These are phyloP conservation scores for Schlechtendalia chinensis DNA, from an alignment of 1,140 invertebrate species.

Conservation along the genomic window DNA sequence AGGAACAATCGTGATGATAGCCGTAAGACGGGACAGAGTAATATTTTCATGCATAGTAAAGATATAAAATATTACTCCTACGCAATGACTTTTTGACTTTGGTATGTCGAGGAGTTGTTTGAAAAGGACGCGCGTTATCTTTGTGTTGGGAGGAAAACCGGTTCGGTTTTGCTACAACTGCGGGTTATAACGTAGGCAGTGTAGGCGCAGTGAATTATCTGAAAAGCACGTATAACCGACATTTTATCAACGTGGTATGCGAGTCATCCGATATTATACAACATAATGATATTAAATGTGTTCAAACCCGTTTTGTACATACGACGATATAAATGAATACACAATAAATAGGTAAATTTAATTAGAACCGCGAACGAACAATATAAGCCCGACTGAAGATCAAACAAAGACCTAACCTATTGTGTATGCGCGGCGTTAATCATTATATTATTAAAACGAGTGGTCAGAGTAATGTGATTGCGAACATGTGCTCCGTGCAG, in stretches of 20 bases:
- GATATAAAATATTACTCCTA: constrained; percentile 43
- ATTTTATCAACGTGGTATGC: constrained; percentile 1
- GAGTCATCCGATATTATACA: background rate
- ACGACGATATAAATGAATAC: too few species aligned
- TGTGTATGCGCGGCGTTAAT: too few species aligned
- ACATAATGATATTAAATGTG: too few species aligned
- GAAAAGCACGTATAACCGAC: constrained; percentile 14
- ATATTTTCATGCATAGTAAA: background rate
- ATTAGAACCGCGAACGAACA: too few species aligned
- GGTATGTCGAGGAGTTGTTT: constrained; percentile 34
- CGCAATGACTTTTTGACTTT: constrained; percentile 41
- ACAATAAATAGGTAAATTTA: too few species aligned
- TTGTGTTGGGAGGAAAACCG: constrained; percentile 35
- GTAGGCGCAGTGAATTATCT: constrained; percentile 1
- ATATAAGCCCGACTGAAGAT: too few species aligned
- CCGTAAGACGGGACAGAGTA: background rate
- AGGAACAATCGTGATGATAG: background rate
- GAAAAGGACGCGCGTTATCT: constrained; percentile 31
- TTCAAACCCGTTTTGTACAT: too few species aligned
- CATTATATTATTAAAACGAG: too few species aligned
- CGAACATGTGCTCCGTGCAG: too few species aligned
- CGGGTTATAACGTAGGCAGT: too few species aligned
- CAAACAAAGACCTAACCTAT: too few species aligned
- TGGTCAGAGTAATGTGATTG: too few species aligned
- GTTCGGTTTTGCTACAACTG: background rate